Conservation (phyloP, 2,888 invertebrate species). For the Megalurothrips usitatus region DNA sequence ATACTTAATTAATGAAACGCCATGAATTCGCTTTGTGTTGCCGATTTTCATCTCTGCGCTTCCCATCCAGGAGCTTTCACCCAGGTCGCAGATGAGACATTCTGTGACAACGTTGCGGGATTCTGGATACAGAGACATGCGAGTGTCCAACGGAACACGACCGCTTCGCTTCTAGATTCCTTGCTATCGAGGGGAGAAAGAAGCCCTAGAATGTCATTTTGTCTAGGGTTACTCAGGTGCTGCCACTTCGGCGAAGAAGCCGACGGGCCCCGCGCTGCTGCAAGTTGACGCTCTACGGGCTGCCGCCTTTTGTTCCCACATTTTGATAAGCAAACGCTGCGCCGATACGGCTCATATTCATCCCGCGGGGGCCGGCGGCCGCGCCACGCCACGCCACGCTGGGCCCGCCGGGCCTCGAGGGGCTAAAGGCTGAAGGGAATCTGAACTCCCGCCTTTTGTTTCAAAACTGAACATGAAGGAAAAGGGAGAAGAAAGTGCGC, state of each 20-base stretch:
- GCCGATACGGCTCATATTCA: too few species aligned
- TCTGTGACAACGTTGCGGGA: too few species aligned
- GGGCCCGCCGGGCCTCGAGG: neutral
- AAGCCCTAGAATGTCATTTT: too few species aligned
- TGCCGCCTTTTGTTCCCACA: too few species aligned
- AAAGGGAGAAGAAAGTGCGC: neutral
- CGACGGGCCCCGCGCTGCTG: neutral
- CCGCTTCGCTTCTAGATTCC: too few species aligned
- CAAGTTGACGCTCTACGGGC: too few species aligned
- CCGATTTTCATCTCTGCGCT: neutral
- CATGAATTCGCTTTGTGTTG: neutral
- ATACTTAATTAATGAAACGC: conserved; percentile 19
- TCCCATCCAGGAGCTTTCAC: too few species aligned
- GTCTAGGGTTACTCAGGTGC: too few species aligned
- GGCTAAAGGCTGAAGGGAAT: neutral
- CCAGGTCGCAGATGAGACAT: too few species aligned
- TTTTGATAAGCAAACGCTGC: neutral
- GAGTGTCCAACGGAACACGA: too few species aligned
- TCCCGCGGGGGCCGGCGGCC: neutral
- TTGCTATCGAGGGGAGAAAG: too few species aligned
- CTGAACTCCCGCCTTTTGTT: conserved; percentile 9
- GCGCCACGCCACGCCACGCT: neutral
- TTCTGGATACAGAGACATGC: too few species aligned
- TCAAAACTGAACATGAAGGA: neutral
- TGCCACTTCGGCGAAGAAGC: neutral